Evolutionary conservation across 2,113 vertebrate genomes (phyloP).

Genomic region (Pseudorectes ferrugineus): DNA sequence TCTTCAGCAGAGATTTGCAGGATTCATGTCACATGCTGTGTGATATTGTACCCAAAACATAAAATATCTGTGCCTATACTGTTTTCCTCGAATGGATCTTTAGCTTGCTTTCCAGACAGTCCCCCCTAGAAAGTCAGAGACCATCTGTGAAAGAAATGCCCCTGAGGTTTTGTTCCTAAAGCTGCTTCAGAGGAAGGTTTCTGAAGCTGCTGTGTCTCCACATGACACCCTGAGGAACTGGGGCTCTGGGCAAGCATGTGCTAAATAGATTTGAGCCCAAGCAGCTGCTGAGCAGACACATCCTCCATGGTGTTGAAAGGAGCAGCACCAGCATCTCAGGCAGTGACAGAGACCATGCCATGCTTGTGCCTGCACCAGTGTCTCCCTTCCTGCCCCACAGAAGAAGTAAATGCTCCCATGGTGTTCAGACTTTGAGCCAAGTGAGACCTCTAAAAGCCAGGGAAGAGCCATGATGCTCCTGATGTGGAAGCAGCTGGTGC

Average conservation of each 20-base stretch:
- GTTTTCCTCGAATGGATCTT: neutral
- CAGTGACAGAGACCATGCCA: neutral
- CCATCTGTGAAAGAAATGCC: neutral
- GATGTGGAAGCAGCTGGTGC: too few relatives aligned
- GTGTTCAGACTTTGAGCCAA: neutral
- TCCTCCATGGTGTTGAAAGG: neutral
- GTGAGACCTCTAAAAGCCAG: neutral
- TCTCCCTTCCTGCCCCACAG: neutral
- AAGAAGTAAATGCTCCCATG: neutral
- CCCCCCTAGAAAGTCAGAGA: neutral
- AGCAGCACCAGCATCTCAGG: neutral
- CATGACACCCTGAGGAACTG: neutral
- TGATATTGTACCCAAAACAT: neutral
- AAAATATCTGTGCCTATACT: neutral
- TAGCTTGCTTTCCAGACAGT: neutral
- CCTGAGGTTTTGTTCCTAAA: neutral
- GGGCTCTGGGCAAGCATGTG: neutral
- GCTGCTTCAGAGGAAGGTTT: neutral
- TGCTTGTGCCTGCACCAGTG: rapidly evolving
- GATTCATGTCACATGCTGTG: neutral
- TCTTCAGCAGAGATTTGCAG: neutral
- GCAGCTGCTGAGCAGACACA: neutral
- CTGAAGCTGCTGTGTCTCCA: neutral
- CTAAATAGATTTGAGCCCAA: neutral
- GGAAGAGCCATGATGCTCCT: neutral